These are phyloP conservation scores for Butorides virescens DNA, from an alignment of 2,113 vertebrate species.

Conservation along the genomic window DNA sequence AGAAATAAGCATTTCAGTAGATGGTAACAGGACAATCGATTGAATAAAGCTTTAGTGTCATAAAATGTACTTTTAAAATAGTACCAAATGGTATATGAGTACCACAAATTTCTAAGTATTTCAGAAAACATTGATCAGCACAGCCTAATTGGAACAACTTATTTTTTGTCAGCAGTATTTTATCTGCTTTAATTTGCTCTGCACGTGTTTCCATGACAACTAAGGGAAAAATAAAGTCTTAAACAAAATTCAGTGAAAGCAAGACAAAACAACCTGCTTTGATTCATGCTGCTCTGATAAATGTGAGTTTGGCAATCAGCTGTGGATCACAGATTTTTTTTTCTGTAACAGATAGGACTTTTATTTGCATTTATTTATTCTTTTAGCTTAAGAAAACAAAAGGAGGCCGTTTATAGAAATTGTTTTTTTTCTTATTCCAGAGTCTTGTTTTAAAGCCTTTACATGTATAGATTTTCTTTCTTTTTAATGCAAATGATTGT, in stretches of 20 bases:
- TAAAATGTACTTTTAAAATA: background rate
- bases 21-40: background rate
- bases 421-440: background rate
- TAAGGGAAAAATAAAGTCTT: constrained; percentile 24
- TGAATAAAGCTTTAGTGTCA: background rate
- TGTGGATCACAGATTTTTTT: background rate
- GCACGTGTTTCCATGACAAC: constrained; percentile 46
- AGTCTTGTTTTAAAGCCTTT: background rate
- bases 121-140: constrained; percentile 15
- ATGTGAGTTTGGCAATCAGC: constrained; percentile 5
- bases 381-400: background rate
- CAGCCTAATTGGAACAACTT: background rate
- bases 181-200: constrained; percentile 18
- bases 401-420: background rate
- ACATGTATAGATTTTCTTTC: background rate
- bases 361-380: background rate
- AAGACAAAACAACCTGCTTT: constrained; percentile 34
- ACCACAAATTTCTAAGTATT: background rate
- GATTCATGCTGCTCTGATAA: constrained; percentile 11
- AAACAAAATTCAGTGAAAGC: background rate
- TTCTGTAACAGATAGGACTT: background rate
- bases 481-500: background rate
- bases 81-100: background rate
- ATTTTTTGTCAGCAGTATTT: background rate
- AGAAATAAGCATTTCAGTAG: background rate